These are phyloP conservation scores for Felis catus DNA, from an alignment of 2,113 vertebrate genomes.

Conservation along the genomic window F.catus_Fca126_mat1.0 CM031419.1:51292501-51293000, in stretches of 20 bases:
- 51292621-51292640: conserved; percentile 40
- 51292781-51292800: neutral
- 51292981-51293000: conserved; percentile 98
- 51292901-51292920: conserved; percentile 98
- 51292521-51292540: neutral
- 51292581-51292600: neutral
- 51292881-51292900: conserved; percentile 96
- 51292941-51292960: conserved; percentile 97
- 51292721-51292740: neutral
- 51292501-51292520: neutral
- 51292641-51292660: conserved; percentile 33
- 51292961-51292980: conserved; percentile 97
- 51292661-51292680: neutral
- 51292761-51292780: neutral
- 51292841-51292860: conserved; percentile 94
- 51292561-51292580: neutral
- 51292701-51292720: neutral
- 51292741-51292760: neutral
- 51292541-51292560: conserved; percentile 27
- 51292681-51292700: neutral
- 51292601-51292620: conserved; percentile 47
- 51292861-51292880: conserved; percentile 95
- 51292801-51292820: neutral
- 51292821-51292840: neutral
- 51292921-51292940: conserved; percentile 97